Percentiles rank a stretch among this genome's conserved stretches.
Evolutionary conservation across 2,888 invertebrate genomes (phyloP).

Genomic region (Erannis defoliaria): DNA sequence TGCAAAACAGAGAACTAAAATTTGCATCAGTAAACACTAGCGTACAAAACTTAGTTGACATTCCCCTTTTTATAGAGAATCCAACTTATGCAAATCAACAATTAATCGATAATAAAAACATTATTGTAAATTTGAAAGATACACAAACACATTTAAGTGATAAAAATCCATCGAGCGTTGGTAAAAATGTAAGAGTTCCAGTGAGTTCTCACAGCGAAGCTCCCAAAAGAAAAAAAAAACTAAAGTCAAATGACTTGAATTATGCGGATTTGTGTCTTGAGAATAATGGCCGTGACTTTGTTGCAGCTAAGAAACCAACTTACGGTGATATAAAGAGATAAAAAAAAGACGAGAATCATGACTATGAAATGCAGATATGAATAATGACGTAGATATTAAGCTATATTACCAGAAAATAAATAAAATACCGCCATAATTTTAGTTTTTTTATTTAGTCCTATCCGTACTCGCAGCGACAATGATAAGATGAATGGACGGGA

Average conservation of each 20-base stretch:
- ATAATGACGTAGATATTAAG: background rate
- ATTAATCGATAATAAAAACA: background rate
- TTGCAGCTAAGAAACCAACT: background rate
- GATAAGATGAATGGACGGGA: too few relatives aligned
- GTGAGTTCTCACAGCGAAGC: too few relatives aligned
- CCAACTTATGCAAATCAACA: background rate
- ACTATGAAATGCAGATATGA: background rate
- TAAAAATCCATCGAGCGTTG: background rate
- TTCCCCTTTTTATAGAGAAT: too few relatives aligned
- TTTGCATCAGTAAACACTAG: background rate
- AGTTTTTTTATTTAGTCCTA: background rate
- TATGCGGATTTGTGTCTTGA: background rate
- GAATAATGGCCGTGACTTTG: background rate
- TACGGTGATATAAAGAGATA: background rate
- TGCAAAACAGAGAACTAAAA: background rate
- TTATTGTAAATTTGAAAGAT: background rate
- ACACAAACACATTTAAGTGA: background rate
- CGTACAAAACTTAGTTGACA: background rate
- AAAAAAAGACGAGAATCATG: too few relatives aligned
- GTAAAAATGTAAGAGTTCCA: background rate
- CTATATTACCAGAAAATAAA: slow-evolving; percentile 1
- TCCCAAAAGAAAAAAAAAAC: background rate
- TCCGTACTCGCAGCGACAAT: too few relatives aligned
- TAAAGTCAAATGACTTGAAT: background rate
- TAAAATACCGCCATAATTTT: too few relatives aligned